phyloP scores from a whole-genome alignment of 2,888 invertebrate genomes.

The Halictus ligatus region DNA sequence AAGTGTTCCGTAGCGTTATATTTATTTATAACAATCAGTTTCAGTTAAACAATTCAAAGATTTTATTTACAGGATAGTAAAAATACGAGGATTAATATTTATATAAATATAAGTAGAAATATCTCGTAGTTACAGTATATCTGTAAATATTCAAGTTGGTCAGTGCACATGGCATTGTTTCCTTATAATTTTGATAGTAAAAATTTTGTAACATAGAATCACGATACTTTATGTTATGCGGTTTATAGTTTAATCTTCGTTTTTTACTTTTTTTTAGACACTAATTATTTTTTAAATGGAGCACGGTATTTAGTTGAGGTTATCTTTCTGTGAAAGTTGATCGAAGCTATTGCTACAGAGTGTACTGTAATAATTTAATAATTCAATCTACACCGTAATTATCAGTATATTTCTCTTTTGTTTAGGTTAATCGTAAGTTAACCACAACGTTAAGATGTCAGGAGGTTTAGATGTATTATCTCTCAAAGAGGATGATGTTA shows the following conservation, averaged over 20 bases:
- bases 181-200: neutral
- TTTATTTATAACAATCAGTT: slow-evolving; percentile 72
- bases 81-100: neutral
- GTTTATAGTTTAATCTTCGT: neutral
- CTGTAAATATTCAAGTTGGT: slow-evolving; percentile 1
- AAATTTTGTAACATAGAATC: neutral
- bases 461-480: slow-evolving; percentile 96
- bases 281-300: neutral
- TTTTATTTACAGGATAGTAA: neutral
- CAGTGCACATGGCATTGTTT: slow-evolving; percentile 48
- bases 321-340: neutral
- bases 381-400: neutral
- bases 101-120: neutral
- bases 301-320: neutral
- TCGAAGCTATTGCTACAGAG: neutral
- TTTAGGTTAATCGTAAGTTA: slow-evolving; percentile 89
- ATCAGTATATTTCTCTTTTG: neutral
- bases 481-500: slow-evolving; percentile 99
- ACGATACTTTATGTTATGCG: neutral
- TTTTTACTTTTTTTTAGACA: neutral
- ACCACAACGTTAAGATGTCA: slow-evolving; percentile 96
- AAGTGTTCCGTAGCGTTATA: slow-evolving; percentile 83
- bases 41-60: neutral
- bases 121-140: neutral
- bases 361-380: neutral